Evolutionary conservation across 2,888 invertebrate genomes (phyloP), one percentile per base, ranked within the genome.

Genomic region (Mechanitis messenoides): DNA sequence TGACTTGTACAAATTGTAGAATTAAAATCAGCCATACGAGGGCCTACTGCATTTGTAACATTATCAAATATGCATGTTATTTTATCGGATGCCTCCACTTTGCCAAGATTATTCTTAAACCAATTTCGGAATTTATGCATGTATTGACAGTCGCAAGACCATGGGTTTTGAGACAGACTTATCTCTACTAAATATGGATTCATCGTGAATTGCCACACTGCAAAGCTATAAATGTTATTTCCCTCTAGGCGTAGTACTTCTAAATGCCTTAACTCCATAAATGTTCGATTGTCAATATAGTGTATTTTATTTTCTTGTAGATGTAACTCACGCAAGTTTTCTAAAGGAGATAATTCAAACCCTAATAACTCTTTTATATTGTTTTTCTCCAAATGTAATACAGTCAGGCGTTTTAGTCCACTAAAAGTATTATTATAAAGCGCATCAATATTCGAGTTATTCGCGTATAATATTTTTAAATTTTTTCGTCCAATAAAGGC

Each of bases 401-500:
- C 92, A 62, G 93, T 91, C 74, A 97, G 91, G 73, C 95, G 92
- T 77, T 94, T 93, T 76, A 97, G 90, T 58, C 97, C 97, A 83
- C 95, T 96, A 90, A 98, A 97, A 6, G 97, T 97, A 79, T 96
- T 95, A 87, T 97, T 97, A 81, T 95, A 94, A 68, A 97, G 92
- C 58, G 94, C 92, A 67, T 94, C 94, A 68, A 97, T 95, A 76
- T 95, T 95, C 64, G 96, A 97, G 84, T 95, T 95, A 86, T 97
- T 97, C 56, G 96, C 95, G 81, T 94, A 97, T 66, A 97, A 91
- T 69, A 96, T 94, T 82, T 94, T 94, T 74, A 97, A 91, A 81
- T 97, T 97, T 85, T 97, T 97, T 69, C 97, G 92, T 2, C 97
- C 98, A 73, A 98, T 94, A 84, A 98, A 97, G 53, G 96, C 95